These are phyloP conservation scores for Pionites leucogaster DNA, from an alignment of 2,113 vertebrate genomes.

Conservation along the genomic window DNA sequence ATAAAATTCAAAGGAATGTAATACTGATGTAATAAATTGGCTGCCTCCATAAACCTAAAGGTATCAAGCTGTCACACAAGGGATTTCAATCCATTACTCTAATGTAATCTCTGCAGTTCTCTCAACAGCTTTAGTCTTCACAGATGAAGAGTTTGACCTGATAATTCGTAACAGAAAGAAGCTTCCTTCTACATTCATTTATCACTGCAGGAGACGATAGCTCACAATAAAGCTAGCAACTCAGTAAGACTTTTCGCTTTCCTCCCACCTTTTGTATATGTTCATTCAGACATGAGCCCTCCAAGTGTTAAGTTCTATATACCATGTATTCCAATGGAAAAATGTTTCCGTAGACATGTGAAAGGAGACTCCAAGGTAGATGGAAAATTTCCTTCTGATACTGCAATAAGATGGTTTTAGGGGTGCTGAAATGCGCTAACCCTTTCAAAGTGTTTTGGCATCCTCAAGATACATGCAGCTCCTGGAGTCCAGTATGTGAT, in stretches of 20 bases:
- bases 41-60: neutral
- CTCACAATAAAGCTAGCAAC: neutral
- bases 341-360: neutral
- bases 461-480: neutral
- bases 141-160: neutral
- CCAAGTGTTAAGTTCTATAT: neutral
- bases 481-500: neutral
- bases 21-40: neutral
- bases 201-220: neutral
- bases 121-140: neutral
- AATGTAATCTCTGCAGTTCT: neutral
- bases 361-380: neutral
- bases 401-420: neutral
- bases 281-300: neutral
- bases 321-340: neutral
- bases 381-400: neutral
- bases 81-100: neutral
- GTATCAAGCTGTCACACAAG: conserved; percentile 4
- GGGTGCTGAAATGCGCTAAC: neutral
- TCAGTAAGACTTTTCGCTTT: neutral
- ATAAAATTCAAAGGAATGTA: neutral
- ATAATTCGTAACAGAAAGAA: neutral
- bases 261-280: neutral
- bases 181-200: neutral
- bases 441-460: neutral